Percentiles rank a stretch among this genome's conserved stretches.
phyloP scores from a whole-genome alignment of 2,888 invertebrate species.

The Oligia fasciuncula region DNA sequence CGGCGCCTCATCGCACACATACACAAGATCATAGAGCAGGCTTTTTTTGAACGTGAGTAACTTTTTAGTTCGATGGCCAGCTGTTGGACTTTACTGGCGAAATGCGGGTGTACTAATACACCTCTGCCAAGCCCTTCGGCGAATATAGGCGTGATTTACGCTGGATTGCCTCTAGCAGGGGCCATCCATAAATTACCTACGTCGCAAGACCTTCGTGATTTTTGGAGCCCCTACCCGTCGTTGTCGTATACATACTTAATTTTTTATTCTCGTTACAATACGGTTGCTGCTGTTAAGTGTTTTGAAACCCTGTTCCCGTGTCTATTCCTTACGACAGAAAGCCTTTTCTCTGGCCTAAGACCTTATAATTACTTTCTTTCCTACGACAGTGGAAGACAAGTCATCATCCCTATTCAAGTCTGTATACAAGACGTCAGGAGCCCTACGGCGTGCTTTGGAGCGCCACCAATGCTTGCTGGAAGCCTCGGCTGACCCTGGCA shows the following conservation, averaged over 20 bases:
- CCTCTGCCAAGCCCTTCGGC: background rate
- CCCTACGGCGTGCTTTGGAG: constrained; percentile 75
- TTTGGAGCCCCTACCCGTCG: too few relatives aligned
- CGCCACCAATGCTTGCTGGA: constrained; percentile 76
- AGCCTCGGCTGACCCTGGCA: constrained; percentile 64
- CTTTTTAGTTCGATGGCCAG: background rate
- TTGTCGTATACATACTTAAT: too few relatives aligned
- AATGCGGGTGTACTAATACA: background rate
- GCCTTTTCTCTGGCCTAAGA: background rate
- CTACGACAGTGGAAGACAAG: constrained; percentile 75
- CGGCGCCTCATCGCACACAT: constrained; percentile 75
- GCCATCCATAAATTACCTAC: background rate
- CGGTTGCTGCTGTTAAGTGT: background rate
- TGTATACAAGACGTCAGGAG: constrained; percentile 72
- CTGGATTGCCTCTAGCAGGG: background rate
- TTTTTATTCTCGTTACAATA: too few relatives aligned
- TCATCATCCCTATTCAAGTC: constrained; percentile 73
- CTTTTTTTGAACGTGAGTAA: constrained; percentile 77
- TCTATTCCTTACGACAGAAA: background rate
- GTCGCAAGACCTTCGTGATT: background rate
- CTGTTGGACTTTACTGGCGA: background rate
- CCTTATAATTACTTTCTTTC: background rate
- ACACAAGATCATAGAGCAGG: constrained; percentile 73
- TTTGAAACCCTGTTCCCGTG: background rate
- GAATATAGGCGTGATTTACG: background rate